Conservation (phyloP, 2,888 invertebrate species). For the Helobdella robusta region DNA sequence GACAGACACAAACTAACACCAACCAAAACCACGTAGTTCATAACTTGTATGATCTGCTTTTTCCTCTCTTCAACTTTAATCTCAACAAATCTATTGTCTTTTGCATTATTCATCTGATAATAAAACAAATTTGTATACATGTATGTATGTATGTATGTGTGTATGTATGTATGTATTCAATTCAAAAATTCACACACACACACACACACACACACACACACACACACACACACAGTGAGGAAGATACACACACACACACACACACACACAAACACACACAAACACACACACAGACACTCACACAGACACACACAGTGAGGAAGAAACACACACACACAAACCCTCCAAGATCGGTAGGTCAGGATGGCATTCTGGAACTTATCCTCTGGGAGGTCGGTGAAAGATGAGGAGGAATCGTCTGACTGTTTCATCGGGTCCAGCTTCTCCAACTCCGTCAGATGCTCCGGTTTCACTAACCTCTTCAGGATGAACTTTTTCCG, state of each 20-base stretch:
- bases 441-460: conserved; percentile 15
- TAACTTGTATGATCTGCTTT: background rate
- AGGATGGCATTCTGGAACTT: conserved; percentile 20
- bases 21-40: conserved; percentile 10
- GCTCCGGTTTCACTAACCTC: background rate
- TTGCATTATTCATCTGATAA: conserved; percentile 4
- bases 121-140: background rate
- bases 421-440: background rate
- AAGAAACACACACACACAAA: too few relatives aligned
- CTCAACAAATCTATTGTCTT: conserved; percentile 18
- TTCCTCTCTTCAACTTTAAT: conserved; percentile 20
- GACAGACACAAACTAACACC: too few relatives aligned
- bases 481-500: too few relatives aligned
- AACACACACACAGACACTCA: too few relatives aligned
- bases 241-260: too few relatives aligned
- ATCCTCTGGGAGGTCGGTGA: conserved; percentile 15
- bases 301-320: too few relatives aligned
- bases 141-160: too few relatives aligned
- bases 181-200: too few relatives aligned
- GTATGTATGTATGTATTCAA: too few relatives aligned
- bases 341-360: conserved; percentile 21
- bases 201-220: too few relatives aligned
- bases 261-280: too few relatives aligned
- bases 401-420: background rate
- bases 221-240: too few relatives aligned